phyloP scores from a whole-genome alignment of 2,797 vertebrate species.

The Sebastes reedi region DNA sequence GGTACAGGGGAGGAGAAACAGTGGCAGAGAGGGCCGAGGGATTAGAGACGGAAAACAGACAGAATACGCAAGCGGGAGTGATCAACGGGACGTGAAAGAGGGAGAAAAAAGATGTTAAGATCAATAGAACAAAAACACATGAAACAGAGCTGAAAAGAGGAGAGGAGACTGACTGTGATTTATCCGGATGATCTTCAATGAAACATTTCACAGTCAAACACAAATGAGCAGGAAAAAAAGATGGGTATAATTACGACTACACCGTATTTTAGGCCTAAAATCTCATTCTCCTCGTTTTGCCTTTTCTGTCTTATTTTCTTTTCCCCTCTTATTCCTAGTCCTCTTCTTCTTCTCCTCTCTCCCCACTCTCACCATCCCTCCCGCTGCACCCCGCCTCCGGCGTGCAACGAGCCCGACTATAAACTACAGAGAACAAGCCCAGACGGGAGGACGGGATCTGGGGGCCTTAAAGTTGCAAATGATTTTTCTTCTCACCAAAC shows the following conservation, averaged over 20 bases:
- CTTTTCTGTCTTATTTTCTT: background rate
- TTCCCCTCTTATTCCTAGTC: background rate
- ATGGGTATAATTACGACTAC: background rate
- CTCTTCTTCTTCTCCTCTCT: background rate
- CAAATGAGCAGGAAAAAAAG: slow-evolving; percentile 17
- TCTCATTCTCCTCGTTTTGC: background rate
- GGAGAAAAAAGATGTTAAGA: background rate
- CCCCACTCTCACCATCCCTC: background rate
- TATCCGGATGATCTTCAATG: background rate
- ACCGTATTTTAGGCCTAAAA: slow-evolving; percentile 19
- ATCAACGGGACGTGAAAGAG: background rate
- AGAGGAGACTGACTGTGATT: background rate
- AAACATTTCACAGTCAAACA: slow-evolving; percentile 23
- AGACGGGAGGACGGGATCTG: background rate
- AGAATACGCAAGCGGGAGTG: background rate
- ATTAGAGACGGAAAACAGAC: slow-evolving; percentile 7
- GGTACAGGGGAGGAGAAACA: background rate
- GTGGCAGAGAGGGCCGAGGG: background rate
- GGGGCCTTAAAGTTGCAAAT: slow-evolving; percentile 38
- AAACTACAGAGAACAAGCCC: slow-evolving; percentile 36
- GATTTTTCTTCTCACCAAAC: slow-evolving; percentile 46
- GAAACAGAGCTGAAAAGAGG: background rate
- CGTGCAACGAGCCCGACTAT: background rate
- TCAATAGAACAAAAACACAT: background rate
- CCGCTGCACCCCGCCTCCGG: slow-evolving; percentile 13